Conservation (phyloP, 1,140 invertebrate genomes). For the Homarus americanus region DNA sequence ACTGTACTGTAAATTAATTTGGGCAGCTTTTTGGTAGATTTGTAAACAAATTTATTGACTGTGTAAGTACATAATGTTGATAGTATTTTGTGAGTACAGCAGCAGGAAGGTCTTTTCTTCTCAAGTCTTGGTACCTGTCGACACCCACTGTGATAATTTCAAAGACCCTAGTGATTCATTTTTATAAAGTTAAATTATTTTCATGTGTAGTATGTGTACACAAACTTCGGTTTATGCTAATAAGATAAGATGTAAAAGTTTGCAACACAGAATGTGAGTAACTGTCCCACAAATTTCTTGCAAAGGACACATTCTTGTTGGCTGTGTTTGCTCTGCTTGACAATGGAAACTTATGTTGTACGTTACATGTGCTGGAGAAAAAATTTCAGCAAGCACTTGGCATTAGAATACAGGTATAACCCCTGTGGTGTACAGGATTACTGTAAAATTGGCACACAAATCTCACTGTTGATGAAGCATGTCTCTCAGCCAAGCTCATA, state of each 20-base stretch:
- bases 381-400: too few species aligned
- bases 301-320: background rate
- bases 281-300: background rate
- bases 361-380: too few species aligned
- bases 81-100: background rate
- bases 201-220: background rate
- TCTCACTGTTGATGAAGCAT: too few species aligned
- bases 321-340: background rate
- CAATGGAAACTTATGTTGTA: background rate
- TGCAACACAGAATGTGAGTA: background rate
- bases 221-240: background rate
- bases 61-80: background rate
- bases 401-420: too few species aligned
- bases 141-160: constrained; percentile 12
- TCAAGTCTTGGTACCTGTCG: background rate
- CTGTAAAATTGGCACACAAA: too few species aligned
- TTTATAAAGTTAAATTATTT: background rate
- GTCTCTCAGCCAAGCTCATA: too few species aligned
- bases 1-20: background rate
- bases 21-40: background rate
- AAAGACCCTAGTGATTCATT: background rate
- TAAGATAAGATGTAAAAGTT: background rate
- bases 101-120: background rate
- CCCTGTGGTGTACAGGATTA: too few species aligned
- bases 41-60: background rate